phyloP scores from a whole-genome alignment of 2,888 invertebrate species.

The Isoperla grammatica region DNA sequence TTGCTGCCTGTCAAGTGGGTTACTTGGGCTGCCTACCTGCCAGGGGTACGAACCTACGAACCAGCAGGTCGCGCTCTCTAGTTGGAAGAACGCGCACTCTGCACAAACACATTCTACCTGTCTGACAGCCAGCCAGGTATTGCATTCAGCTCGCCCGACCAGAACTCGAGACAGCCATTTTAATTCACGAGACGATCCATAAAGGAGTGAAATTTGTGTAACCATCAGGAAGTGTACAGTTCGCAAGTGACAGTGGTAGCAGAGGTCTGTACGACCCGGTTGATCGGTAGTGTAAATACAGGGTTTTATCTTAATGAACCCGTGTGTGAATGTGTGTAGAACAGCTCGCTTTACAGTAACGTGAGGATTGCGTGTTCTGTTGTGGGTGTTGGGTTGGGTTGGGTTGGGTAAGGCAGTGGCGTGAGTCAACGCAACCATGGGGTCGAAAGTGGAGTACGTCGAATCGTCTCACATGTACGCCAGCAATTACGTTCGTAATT shows the following conservation, averaged over 20 bases:
- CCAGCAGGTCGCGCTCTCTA: no score
- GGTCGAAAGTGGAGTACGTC: slow-evolving; percentile 88
- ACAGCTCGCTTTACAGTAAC: background rate
- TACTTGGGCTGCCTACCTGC: background rate
- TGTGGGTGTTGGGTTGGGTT: slow-evolving; percentile 6
- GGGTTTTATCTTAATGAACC: background rate
- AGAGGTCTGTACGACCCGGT: background rate
- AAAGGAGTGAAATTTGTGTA: slow-evolving; percentile 6
- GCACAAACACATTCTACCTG: slow-evolving; percentile 8
- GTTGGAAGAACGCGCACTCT: no score
- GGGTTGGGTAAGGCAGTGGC: background rate
- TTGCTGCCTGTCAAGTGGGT: no score
- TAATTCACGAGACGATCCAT: background rate
- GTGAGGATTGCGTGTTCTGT: background rate
- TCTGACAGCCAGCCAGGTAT: slow-evolving; percentile 1
- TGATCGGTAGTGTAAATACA: background rate
- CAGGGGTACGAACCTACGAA: background rate
- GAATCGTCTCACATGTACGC: slow-evolving; percentile 87
- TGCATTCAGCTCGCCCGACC: slow-evolving; percentile 2
- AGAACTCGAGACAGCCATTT: slow-evolving; percentile 7
- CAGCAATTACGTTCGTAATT: slow-evolving; percentile 85
- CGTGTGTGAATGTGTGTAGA: background rate
- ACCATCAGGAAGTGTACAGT: background rate
- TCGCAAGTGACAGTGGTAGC: background rate
- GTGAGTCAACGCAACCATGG: slow-evolving; percentile 51